Percentiles rank a stretch among this genome's conserved stretches.
phyloP scores from a whole-genome alignment of 2,888 invertebrate genomes.

The Pseudococcus longispinus region DNA sequence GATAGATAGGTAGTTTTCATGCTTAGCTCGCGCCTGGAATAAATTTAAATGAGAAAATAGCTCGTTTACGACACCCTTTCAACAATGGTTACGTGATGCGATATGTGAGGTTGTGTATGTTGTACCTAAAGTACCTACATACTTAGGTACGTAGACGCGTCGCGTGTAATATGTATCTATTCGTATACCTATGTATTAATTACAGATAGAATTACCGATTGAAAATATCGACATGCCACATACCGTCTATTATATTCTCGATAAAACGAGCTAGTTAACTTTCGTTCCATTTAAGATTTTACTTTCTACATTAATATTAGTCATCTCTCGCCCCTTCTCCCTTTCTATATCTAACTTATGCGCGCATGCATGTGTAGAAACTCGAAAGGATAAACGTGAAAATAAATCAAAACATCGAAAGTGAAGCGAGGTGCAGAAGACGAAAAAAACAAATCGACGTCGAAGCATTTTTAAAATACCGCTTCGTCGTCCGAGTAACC shows the following conservation, averaged over 20 bases:
- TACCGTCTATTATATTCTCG: slow-evolving; percentile 30
- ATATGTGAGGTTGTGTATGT: background rate
- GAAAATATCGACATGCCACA: slow-evolving; percentile 38
- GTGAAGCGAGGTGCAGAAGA: background rate
- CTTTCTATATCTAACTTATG: background rate
- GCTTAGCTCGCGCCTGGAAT: background rate
- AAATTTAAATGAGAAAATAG: slow-evolving; percentile 18
- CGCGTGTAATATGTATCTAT: background rate
- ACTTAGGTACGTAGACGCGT: background rate
- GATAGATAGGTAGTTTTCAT: background rate
- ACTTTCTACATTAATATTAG: slow-evolving; percentile 38
- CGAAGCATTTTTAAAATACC: background rate
- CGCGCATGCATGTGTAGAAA: background rate
- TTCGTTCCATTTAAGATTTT: slow-evolving; percentile 33
- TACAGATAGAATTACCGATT: slow-evolving; percentile 30
- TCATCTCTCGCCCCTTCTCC: slow-evolving; percentile 24
- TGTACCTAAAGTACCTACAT: background rate
- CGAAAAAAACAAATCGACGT: background rate
- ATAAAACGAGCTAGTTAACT: slow-evolving; percentile 38
- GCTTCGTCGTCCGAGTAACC: background rate
- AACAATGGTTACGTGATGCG: slow-evolving; percentile 9
- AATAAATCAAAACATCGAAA: slow-evolving; percentile 36
- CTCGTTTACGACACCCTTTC: background rate
- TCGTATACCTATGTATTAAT: background rate
- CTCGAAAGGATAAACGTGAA: slow-evolving; percentile 7